Percentiles rank a stretch among this genome's conserved stretches.
phyloP scores from a whole-genome alignment of 2,797 vertebrate genomes.

The Eupleurogrammus muticus region DNA sequence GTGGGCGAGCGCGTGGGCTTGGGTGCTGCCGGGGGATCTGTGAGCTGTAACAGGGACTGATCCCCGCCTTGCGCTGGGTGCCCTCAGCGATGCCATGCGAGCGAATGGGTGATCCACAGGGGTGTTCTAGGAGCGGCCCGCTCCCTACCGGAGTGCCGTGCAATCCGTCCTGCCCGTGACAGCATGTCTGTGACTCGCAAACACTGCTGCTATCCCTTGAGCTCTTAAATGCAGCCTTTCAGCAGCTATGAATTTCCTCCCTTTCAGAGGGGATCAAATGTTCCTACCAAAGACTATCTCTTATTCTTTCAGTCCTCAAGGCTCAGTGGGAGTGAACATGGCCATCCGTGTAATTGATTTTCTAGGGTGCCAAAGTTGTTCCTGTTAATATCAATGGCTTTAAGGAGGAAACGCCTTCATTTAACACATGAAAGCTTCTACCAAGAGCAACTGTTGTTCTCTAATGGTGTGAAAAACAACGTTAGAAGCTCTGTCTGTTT shows the following conservation, averaged over 20 bases:
- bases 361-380: conserved; percentile 57
- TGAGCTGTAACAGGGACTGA: conserved; percentile 10
- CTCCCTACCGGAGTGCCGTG: conserved; percentile 38
- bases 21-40: conserved; percentile 31
- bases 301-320: conserved; percentile 66
- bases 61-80: neutral
- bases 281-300: conserved; percentile 70
- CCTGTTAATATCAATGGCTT: conserved; percentile 58
- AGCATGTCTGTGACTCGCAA: conserved; percentile 71
- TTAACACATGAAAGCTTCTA: conserved; percentile 44
- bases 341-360: conserved; percentile 76
- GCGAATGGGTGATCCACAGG: conserved; percentile 3
- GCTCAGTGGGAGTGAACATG: conserved; percentile 69
- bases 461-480: conserved; percentile 33
- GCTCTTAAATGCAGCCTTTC: conserved; percentile 81
- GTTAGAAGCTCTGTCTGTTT: conserved; percentile 18
- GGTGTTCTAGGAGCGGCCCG: conserved; percentile 21
- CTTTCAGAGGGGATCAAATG: conserved; percentile 81
- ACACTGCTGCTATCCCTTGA: conserved; percentile 73
- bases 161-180: conserved; percentile 62
- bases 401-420: conserved; percentile 55
- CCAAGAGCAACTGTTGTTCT: conserved; percentile 32
- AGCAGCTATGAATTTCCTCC: conserved; percentile 71
- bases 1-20: conserved; percentile 14
- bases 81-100: conserved; percentile 21